phyloP scores from a whole-genome alignment of 2,888 invertebrate species.

The Cyrtodaria siliqua region DNA sequence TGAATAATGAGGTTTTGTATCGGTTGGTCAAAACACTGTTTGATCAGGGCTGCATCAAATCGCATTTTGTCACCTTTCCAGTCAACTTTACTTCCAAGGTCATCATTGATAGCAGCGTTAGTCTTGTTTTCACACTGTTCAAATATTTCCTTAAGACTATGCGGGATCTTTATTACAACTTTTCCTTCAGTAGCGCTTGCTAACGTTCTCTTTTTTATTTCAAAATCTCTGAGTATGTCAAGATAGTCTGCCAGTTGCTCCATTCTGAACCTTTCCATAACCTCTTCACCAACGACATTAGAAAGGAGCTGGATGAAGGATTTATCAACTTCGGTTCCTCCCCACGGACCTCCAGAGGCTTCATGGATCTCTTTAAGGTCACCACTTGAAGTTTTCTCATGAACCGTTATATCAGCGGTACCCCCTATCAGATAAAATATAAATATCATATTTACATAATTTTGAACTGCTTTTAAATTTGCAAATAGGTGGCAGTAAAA shows the following conservation, averaged over 20 bases:
- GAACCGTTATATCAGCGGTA: constrained; percentile 17
- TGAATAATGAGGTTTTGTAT: constrained; percentile 13
- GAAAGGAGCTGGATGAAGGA: constrained; percentile 21
- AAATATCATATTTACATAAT: no score
- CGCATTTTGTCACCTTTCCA: constrained; percentile 3
- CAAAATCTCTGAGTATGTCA: constrained; percentile 28
- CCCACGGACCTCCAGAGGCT: constrained; percentile 32
- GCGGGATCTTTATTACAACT: constrained; percentile 5
- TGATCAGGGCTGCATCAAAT: constrained; percentile 18
- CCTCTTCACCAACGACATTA: constrained; percentile 2
- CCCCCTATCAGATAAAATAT: constrained; percentile 19
- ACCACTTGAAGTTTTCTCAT: constrained; percentile 22
- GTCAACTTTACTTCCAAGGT: constrained; percentile 1
- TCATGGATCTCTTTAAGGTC: constrained; percentile 24
- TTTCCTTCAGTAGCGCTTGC: constrained; percentile 2
- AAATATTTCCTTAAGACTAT: not conserved
- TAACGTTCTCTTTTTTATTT: constrained; percentile 22
- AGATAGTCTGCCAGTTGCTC: constrained; percentile 23
- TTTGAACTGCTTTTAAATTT: no score
- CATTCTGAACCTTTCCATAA: constrained; percentile 15
- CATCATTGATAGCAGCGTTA: not conserved
- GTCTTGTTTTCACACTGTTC: not conserved
- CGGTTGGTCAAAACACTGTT: constrained; percentile 20
- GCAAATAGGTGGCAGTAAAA: no score
- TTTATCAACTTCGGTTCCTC: constrained; percentile 20